Base-by-base conservation (phyloP, 2,797 vertebrate species). In the Cirrhinus molitorella region DNA sequence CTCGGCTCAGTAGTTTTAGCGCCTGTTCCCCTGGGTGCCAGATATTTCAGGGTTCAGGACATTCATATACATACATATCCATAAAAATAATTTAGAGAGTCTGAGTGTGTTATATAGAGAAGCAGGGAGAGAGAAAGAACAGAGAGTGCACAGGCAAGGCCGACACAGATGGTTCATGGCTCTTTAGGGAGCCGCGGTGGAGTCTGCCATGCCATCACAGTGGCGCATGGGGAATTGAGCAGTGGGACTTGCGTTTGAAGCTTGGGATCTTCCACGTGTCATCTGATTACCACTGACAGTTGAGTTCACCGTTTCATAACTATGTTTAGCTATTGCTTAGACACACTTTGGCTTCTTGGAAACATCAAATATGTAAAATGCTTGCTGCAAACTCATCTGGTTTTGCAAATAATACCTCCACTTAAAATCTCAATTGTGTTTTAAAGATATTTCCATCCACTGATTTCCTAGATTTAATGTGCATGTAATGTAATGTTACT, bases 121-220 rank as follows among this genome's bases (percentile, higher is more conserved):
- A 12, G 57, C 17, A 43, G 43, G 19, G 71, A 70, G 34, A 16
- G 76, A 45, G 31, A 63, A 49, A 51, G 25, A 51, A 23, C 28
- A 16, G 59, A 3, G 71, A 80, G 79, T 49, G 75, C 59, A 77
- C 40, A 28, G 79, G 31, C 55, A 77, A 55, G 66, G 65, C 43
- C 13, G 63, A 70, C 45, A 84, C 83, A 86, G 86, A 87, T 86
- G 79, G 74, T 78, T 75, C 70, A 78, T 11, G 3, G 63, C 49
- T 79, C 85, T 79, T 59, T 31, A 68, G 79, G 73, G 66, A 86
- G 51, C 51, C 63, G 65, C 75, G 25, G 45, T 57, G 23, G 79
- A 80, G 81, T 68, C 80, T 68, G 80, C 45, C 51, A 63, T 78
- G 63, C 61, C 81, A 67, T 72, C 51, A 79, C n/a, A 3, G 49